Conservation (phyloP, 2,888 invertebrate species). For the Cactoblastis cactorum region DNA sequence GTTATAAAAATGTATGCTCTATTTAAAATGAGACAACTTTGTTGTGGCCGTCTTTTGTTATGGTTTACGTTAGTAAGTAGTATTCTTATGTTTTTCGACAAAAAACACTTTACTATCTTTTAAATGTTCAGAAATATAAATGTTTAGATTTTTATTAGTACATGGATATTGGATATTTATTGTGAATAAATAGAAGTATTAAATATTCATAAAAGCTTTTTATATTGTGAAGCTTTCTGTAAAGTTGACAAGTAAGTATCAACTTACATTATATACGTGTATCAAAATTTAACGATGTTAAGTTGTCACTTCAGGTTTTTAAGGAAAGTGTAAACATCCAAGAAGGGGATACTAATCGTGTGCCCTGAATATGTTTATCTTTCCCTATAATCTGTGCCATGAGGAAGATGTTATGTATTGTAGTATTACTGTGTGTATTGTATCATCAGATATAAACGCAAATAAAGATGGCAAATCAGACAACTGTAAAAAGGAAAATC, state of each 20-base stretch:
- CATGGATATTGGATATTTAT: slow-evolving; percentile 14
- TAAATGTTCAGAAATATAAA: slow-evolving; percentile 2
- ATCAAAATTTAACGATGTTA: not conserved
- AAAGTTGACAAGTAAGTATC: no score
- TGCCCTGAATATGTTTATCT: no score
- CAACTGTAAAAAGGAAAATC: no score
- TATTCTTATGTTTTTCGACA: not conserved
- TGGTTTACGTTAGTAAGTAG: not conserved
- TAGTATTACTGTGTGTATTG: no score
- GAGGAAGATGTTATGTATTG: no score
- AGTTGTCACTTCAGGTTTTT: not conserved
- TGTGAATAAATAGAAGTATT: slow-evolving; percentile 17
- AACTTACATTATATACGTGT: not conserved
- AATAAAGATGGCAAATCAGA: no score
- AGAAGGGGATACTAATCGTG: no score
- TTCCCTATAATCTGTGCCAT: no score
- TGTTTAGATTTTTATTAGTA: slow-evolving; percentile 30
- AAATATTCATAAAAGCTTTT: slow-evolving; percentile 16
- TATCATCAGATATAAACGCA: no score
- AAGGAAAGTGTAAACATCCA: no score
- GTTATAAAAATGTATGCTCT: no score
- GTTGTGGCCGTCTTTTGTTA: not conserved
- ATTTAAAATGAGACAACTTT: not conserved
- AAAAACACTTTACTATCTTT: not conserved
- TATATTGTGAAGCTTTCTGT: slow-evolving; percentile 12